phyloP scores from a whole-genome alignment of 2,797 vertebrate genomes.

The Gymnocypris eckloni region DNA sequence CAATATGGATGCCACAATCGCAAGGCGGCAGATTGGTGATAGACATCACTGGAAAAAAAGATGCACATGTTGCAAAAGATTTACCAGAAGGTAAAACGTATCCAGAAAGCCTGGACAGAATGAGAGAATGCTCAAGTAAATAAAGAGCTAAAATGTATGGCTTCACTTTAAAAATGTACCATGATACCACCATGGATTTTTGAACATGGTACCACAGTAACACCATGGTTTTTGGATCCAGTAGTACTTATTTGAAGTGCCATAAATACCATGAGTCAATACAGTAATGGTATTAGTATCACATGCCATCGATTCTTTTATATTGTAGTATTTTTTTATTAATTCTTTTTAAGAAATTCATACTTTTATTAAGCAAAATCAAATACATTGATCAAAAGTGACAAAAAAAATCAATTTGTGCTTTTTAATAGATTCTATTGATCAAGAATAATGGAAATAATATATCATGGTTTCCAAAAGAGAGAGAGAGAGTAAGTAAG shows the following conservation, averaged over 20 bases:
- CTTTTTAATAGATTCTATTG: too few species aligned
- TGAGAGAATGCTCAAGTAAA: neutral
- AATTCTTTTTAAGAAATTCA: neutral
- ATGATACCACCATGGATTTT: neutral
- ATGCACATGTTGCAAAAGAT: neutral
- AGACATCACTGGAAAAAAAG: conserved; percentile 8
- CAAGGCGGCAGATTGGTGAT: conserved; percentile 12
- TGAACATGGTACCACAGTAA: neutral
- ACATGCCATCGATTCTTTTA: neutral
- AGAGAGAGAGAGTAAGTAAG: too few species aligned
- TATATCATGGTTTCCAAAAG: too few species aligned
- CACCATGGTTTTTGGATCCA: neutral
- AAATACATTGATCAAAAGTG: neutral
- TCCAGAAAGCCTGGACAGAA: neutral
- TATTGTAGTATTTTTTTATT: neutral
- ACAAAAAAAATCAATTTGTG: too few species aligned
- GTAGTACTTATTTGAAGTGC: neutral
- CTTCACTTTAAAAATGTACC: neutral
- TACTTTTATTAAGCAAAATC: neutral
- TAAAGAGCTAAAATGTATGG: neutral
- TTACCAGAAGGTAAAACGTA: neutral
- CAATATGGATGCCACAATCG: conserved; percentile 13
- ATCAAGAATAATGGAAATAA: too few species aligned
- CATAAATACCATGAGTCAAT: neutral
- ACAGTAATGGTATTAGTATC: neutral